phyloP scores from a whole-genome alignment of 2,797 vertebrate genomes.

The Coregonus sp. region DNA sequence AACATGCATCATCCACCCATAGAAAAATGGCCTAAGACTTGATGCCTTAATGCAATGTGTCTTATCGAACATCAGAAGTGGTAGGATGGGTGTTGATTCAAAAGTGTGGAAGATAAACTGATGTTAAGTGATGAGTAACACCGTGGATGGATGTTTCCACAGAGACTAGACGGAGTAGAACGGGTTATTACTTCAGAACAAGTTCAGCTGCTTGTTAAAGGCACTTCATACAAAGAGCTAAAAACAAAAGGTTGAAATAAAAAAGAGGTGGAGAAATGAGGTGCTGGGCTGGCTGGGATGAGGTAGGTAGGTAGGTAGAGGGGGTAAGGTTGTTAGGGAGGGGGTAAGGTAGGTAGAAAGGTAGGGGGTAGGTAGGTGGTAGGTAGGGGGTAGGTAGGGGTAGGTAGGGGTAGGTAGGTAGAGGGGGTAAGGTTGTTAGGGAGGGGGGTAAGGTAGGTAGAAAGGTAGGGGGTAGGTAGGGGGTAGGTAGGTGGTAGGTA shows the following conservation, averaged over 20 bases:
- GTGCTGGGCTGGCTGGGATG: too few relatives aligned
- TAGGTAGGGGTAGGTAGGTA: too few relatives aligned
- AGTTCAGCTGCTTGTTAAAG: slow-evolving; percentile 84
- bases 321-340: too few relatives aligned
- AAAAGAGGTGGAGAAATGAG: slow-evolving; percentile 42
- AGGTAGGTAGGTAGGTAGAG: too few relatives aligned
- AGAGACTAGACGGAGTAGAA: slow-evolving; percentile 41
- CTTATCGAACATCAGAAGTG: neutral
- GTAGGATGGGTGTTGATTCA: neutral
- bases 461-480: too few relatives aligned
- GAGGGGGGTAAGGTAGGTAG: too few relatives aligned
- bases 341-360: too few relatives aligned
- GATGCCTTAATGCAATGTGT: slow-evolving; percentile 28
- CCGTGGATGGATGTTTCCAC: neutral
- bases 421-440: accelerated
- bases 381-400: too few relatives aligned
- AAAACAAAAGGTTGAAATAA: slow-evolving; percentile 59
- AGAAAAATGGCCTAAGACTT: neutral
- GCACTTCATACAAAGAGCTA: slow-evolving; percentile 84
- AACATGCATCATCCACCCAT: neutral
- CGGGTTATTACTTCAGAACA: slow-evolving; percentile 80
- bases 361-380: too few relatives aligned
- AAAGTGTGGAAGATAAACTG: neutral
- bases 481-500: neutral
- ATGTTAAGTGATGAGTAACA: neutral